phyloP scores from a whole-genome alignment of 2,888 invertebrate species.

The Sussaba pulchella region DNA sequence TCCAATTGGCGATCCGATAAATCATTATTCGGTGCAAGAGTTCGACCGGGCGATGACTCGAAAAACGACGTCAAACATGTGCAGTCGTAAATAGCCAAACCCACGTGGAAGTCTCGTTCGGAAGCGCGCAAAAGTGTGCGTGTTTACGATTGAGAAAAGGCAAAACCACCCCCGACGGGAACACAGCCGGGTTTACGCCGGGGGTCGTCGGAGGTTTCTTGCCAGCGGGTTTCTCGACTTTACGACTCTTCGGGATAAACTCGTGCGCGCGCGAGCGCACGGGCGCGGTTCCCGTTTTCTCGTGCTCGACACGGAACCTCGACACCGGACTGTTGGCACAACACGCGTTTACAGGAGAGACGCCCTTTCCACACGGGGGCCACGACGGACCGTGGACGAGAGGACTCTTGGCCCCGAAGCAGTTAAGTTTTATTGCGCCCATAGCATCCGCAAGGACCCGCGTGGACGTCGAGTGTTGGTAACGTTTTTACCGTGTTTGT shows the following conservation, averaged over 20 bases:
- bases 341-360: conserved; percentile 69
- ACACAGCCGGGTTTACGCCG: conserved; percentile 1
- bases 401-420: conserved; percentile 71
- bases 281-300: conserved; percentile 27
- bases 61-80: too few relatives aligned
- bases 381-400: conserved; percentile 60
- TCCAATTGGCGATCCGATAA: too few relatives aligned
- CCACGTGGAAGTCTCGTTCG: conserved; percentile 17
- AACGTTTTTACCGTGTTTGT: conserved; percentile 79
- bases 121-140: conserved; percentile 2
- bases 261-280: conserved; percentile 43
- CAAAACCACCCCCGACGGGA: conserved; percentile 36
- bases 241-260: conserved; percentile 63
- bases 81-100: too few relatives aligned
- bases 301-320: conserved; percentile 53
- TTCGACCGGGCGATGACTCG: too few relatives aligned
- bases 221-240: conserved; percentile 53
- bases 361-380: too few relatives aligned
- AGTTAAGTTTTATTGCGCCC: conserved; percentile 81
- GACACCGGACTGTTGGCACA: conserved; percentile 72
- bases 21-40: too few relatives aligned
- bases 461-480: conserved; percentile 68
- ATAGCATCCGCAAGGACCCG: conserved; percentile 64
- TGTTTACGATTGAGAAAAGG: conserved; percentile 35
- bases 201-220: conserved; percentile 49